A percentile compares a stretch with the other conserved stretches of the same genome.
phyloP scores from a whole-genome alignment of 2,113 vertebrate genomes.

The Hippoglossus stenolepis region DNA sequence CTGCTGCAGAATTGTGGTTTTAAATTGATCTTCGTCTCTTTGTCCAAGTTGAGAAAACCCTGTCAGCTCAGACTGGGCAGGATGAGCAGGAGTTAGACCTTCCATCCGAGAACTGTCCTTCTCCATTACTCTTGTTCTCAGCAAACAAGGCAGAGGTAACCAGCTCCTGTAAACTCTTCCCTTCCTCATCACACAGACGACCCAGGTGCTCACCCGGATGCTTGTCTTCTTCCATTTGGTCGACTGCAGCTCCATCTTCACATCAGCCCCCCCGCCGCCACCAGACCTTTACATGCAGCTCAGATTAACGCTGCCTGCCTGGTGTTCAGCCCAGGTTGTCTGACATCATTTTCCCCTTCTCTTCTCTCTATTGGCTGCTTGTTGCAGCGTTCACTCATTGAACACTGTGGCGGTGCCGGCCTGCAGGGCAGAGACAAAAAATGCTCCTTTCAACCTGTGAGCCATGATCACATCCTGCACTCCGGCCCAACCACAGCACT shows the following conservation, averaged over 20 bases:
- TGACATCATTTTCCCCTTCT: not conserved
- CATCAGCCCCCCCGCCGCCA: not conserved
- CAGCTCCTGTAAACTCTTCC: not conserved
- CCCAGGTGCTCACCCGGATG: no score
- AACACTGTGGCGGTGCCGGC: not conserved
- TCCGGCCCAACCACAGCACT: not conserved
- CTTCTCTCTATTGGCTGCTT: no score
- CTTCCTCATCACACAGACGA: not conserved
- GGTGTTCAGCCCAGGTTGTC: not conserved
- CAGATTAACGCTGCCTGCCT: not conserved
- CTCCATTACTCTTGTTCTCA: not conserved
- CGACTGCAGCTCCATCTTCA: not conserved
- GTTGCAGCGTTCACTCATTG: not conserved
- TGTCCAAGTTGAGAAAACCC: not conserved
- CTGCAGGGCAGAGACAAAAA: not conserved
- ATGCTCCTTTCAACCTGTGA: conserved; percentile 1
- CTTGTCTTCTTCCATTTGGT: not conserved
- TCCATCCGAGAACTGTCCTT: not conserved
- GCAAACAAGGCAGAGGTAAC: conserved; percentile 6
- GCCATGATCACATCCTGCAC: not conserved
- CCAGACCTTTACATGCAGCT: not conserved
- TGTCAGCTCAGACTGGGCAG: not conserved
- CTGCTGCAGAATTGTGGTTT: not conserved
- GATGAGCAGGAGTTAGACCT: not conserved
- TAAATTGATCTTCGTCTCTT: not conserved